Conservation (phyloP, 1,140 invertebrate species). For the Palaemon carinicauda region DNA sequence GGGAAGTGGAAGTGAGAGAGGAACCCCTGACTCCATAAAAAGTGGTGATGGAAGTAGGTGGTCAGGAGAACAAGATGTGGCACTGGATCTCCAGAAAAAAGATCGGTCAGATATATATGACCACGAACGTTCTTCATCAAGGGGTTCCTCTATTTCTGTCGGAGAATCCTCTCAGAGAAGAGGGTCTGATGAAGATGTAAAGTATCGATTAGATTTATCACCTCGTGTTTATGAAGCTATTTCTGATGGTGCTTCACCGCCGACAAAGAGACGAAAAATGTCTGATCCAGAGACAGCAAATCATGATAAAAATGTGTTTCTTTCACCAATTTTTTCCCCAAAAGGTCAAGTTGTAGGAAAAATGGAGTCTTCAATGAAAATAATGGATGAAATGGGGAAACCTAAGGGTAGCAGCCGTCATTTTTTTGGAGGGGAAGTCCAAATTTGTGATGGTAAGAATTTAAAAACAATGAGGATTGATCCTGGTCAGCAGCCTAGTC, state of each 20-base stretch:
- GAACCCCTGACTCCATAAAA: constrained; percentile 74
- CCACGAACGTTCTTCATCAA: constrained; percentile 17
- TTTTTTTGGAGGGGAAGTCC: constrained; percentile 81
- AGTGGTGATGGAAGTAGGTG: constrained; percentile 78
- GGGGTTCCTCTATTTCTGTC: constrained; percentile 10
- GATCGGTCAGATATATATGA: neutral
- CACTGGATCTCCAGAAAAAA: constrained; percentile 41
- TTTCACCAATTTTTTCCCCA: constrained; percentile 22
- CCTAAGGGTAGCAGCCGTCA: constrained; percentile 66
- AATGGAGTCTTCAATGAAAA: constrained; percentile 20
- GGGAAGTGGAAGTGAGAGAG: constrained; percentile 75
- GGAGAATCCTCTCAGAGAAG: constrained; percentile 2
- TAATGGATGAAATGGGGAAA: constrained; percentile 37
- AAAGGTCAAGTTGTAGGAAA: constrained; percentile 38
- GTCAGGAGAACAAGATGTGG: constrained; percentile 44
- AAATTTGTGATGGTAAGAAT: constrained; percentile 71
- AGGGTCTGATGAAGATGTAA: constrained; percentile 18
- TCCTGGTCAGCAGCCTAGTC: constrained; percentile 66
- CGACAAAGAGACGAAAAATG: constrained; percentile 62
- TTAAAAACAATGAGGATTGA: constrained; percentile 78
- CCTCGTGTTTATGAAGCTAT: constrained; percentile 22
- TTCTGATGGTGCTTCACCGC: constrained; percentile 39
- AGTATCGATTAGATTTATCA: constrained; percentile 7
- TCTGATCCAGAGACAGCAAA: constrained; percentile 52
- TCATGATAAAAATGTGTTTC: constrained; percentile 29